Percentiles rank a stretch among this genome's conserved stretches.
Evolutionary conservation across 2,797 vertebrate species (phyloP).

Genomic region (Sarcoramphus papa): DNA sequence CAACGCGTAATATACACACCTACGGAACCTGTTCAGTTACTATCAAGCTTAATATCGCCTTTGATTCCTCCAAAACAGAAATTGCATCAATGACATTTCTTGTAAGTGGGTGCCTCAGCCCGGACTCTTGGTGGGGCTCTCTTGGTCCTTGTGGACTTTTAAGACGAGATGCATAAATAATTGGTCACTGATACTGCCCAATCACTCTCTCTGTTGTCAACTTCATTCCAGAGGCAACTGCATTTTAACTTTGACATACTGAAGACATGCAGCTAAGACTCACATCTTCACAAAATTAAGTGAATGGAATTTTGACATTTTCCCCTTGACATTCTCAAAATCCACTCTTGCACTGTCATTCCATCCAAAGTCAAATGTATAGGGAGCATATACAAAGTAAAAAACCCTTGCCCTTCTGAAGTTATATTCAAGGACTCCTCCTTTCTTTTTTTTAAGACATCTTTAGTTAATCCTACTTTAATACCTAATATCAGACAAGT

Average conservation of each 20-base stretch:
- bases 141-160: not conserved
- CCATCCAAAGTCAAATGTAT: not conserved
- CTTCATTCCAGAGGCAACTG: not conserved
- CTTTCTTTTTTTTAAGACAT: not conserved
- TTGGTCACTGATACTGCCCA: not conserved
- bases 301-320: not conserved
- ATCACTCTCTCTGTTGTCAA: not conserved
- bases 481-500: not conserved
- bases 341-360: not conserved
- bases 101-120: not conserved
- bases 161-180: not conserved
- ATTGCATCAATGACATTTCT: not conserved
- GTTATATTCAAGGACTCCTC: not conserved
- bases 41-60: not conserved
- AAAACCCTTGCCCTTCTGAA: not conserved
- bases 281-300: not conserved
- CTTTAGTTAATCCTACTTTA: not conserved
- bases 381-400: not conserved
- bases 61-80: not conserved
- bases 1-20: not conserved
- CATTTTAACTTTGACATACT: not conserved
- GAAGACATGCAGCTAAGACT: not conserved
- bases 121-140: not conserved
- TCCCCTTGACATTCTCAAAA: not conserved
- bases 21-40: not conserved